Base-by-base conservation (phyloP, 2,888 invertebrate genomes). In the Neocrepidodera transversa region DNA sequence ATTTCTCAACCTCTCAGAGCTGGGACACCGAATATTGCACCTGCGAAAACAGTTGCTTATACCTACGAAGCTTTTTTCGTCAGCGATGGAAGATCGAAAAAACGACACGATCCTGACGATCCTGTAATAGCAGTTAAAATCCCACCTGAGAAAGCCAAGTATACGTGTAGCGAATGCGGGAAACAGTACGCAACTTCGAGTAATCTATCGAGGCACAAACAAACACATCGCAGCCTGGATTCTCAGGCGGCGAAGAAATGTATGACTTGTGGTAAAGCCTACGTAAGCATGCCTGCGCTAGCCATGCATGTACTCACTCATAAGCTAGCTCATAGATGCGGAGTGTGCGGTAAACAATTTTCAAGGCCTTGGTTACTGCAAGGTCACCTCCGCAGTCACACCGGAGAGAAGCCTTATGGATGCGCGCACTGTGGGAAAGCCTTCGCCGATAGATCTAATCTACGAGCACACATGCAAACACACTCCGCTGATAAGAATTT, bases 281-380 rank as follows among this genome's bases (percentile, higher is more conserved):
- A 97, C 81, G 97, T 97, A 45, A 93, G 93, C 66, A 97, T 97
- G 96, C 97, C 97, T 0, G 97, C 97, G 1, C 84, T 97, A 57
- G 94, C 96, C 38, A 96, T 93, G 91, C 94, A 93, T 78, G 89
- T 94, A 64, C 85, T 92, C 36, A 96, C 95, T 43, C 97, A 97
- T 82, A 94, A 94, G 76, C 85, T 96, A 73, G 89, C 89, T 18
- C 96, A 97, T 82, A 90, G 91, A 70, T 97, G 97, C 79, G 88
- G 89, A 47, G 89, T 95, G 20, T 97, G 97, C 80, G 94, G 93
- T 55, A 97, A 97, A 78, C 87, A 93, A 75, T 97, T 97, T 82
- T 94, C 94, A 10, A 85, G 97, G 20, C 95, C 96, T n/a, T 97
- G 97, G 96, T 85, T 97, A 56, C 84, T 93, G 49, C 92, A 92